Evolutionary conservation across 2,797 vertebrate genomes (phyloP).

Genomic region (Chromobotia macracanthus): DNA sequence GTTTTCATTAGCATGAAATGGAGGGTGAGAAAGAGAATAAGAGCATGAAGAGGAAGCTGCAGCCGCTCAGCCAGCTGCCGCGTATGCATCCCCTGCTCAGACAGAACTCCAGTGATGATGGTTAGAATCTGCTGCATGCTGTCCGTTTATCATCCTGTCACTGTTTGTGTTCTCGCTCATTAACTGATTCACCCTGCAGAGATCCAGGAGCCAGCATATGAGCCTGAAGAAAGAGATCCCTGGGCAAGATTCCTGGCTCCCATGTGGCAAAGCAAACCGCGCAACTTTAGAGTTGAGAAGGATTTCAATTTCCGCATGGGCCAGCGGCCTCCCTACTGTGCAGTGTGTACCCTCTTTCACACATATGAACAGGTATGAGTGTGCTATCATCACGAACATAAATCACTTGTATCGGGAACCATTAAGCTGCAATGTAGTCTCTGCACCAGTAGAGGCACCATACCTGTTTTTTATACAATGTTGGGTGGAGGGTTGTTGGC

Average conservation of each 20-base stretch:
- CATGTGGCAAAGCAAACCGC: constrained; percentile 91
- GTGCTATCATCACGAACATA: not conserved
- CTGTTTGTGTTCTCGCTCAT: constrained; percentile 2
- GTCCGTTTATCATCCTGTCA: not conserved
- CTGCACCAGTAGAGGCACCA: no score
- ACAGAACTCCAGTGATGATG: constrained; percentile 88
- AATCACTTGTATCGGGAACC: not conserved
- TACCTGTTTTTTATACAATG: no score
- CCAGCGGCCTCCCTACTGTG: constrained; percentile 87
- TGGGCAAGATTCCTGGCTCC: constrained; percentile 90
- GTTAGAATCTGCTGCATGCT: constrained; percentile 67
- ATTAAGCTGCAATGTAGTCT: not conserved
- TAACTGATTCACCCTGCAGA: constrained; percentile 64
- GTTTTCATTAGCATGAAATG: constrained; percentile 28
- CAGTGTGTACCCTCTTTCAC: constrained; percentile 93
- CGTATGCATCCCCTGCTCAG: constrained; percentile 89
- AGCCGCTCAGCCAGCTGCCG: constrained; percentile 86
- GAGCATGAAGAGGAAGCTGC: constrained; percentile 85
- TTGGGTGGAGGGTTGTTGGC: no score
- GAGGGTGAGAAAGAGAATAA: constrained; percentile 73
- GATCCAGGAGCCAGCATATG: constrained; percentile 72
- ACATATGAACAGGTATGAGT: constrained; percentile 84
- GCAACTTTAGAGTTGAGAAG: constrained; percentile 84
- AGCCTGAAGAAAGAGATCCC: constrained; percentile 85
- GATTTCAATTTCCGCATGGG: constrained; percentile 89